Evolutionary conservation across 2,888 invertebrate species (phyloP), one percentile per base, ranked within the genome.

Genomic region (Napeogenes inachia): DNA sequence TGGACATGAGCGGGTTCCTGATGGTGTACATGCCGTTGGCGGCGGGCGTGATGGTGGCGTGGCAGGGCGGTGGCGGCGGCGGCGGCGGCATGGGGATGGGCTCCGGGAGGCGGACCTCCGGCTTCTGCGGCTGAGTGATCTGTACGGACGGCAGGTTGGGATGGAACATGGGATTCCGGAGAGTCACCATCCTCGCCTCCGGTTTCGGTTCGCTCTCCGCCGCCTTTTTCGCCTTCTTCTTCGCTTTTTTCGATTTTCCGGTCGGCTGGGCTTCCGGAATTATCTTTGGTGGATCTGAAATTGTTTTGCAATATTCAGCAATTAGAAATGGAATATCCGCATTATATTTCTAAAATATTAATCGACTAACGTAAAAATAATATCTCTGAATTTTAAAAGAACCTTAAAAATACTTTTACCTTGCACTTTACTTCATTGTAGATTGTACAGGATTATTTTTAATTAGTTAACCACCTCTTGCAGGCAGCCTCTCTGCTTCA

Each of bases 21-120:
- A 96, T 96, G 0, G 96, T 96, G 64, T 95, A 96, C 95, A 96
- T 96, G 10, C 95, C 95, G 68, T 90, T 91, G 0, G 90, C 88
- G 0, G 91, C 89, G 0, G 91, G 91, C 0, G 91, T 90, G n/a
- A 91, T 91, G 0, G 90, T 89, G 0, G 89, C 91, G 71, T 91
- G 89, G 77, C 91, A 88, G 13, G 89, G 82, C 38, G 79, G 81
- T 0, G 89, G 89, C 0, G 91, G 89, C 87, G 89, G 82, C 35
- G 79, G 81, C 0, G 89, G 89, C 0, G 91, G 89, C 87, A 91
- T 89, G 0, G 91, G 89, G 10, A 89, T 87, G 0, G 88, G 91
- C 21, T 91, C 90, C 0, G 90, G 89, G 2, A 90, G 79, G 13
- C 89, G 77, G 13, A 88, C 84, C 56, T 87, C 86, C 0, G 82